Evolutionary conservation across 2,113 vertebrate species (phyloP).

Genomic region (Hippoglossus stenolepis): DNA sequence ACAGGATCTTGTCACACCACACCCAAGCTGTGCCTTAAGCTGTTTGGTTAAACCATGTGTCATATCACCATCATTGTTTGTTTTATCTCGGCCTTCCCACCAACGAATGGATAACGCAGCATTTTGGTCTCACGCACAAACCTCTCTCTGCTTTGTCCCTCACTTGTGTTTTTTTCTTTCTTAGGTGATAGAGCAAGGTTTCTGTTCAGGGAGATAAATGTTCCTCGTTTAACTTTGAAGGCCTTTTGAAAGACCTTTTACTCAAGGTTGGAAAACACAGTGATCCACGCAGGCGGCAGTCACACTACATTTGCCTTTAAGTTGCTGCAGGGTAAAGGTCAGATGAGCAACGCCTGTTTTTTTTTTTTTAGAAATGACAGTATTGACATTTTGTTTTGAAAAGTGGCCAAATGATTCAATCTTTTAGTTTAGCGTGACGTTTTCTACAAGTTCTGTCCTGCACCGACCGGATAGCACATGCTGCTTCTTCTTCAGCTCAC

Average conservation of each 20-base stretch:
- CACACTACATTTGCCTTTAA: not conserved
- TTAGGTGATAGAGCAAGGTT: conserved; percentile 47
- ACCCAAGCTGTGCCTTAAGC: not conserved
- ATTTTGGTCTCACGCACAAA: conserved; percentile 8
- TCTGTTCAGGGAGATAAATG: conserved; percentile 48
- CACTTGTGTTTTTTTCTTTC: conserved; percentile 12
- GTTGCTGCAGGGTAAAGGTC: not conserved
- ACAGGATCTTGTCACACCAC: conserved; percentile 17
- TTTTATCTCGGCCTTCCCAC: not conserved
- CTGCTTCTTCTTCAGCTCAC: conserved; percentile 19
- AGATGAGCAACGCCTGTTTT: not conserved
- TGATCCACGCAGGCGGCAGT: conserved; percentile 6
- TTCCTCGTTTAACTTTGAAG: conserved; percentile 4
- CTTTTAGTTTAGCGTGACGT: not conserved
- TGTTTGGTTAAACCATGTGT: conserved; percentile 17
- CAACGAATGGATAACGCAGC: not conserved
- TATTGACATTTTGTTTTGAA: not conserved
- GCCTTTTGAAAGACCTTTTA: conserved; percentile 41
- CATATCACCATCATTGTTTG: not conserved
- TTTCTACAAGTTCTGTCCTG: not conserved
- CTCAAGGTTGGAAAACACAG: conserved; percentile 66
- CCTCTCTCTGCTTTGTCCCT: conserved; percentile 19
- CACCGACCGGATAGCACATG: not conserved
- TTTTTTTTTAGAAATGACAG: conserved; percentile 5
- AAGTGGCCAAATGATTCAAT: conserved; percentile 1